These are phyloP conservation scores for Pelmatolapia mariae DNA, from an alignment of 2,113 vertebrate genomes.

Conservation along the genomic window DNA sequence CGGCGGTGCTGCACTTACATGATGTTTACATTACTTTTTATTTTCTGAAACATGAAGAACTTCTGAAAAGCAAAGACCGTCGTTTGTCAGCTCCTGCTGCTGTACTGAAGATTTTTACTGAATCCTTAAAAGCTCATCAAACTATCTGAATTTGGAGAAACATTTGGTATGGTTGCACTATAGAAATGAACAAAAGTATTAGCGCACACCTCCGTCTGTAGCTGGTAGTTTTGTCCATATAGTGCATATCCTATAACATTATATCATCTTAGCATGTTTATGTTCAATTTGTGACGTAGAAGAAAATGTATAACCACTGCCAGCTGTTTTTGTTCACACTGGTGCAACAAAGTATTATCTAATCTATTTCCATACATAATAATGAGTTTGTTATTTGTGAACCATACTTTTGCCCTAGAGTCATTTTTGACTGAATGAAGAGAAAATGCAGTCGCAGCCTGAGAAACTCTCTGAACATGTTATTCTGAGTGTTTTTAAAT, in stretches of 20 bases:
- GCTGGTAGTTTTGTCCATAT: neutral
- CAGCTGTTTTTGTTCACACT: neutral
- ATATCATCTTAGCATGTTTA: neutral
- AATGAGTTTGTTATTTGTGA: neutral
- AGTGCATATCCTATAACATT: neutral
- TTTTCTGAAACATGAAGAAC: neutral
- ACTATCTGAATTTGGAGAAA: neutral
- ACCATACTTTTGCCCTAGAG: neutral
- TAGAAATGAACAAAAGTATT: neutral
- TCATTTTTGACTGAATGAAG: neutral
- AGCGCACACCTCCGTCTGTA: neutral
- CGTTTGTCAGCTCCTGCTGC: neutral
- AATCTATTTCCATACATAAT: neutral
- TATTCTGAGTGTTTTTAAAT: neutral
- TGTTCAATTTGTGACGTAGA: neutral
- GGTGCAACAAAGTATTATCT: neutral
- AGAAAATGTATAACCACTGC: neutral
- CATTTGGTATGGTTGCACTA: neutral
- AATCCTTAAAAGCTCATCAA: neutral
- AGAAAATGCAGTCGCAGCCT: neutral
- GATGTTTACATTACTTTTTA: neutral
- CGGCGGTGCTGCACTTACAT: neutral
- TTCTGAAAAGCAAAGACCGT: neutral
- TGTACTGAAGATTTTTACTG: neutral
- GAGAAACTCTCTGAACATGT: neutral